Base-by-base conservation (phyloP, 2,113 vertebrate species). In the Campylorhamphus procurvoides region DNA sequence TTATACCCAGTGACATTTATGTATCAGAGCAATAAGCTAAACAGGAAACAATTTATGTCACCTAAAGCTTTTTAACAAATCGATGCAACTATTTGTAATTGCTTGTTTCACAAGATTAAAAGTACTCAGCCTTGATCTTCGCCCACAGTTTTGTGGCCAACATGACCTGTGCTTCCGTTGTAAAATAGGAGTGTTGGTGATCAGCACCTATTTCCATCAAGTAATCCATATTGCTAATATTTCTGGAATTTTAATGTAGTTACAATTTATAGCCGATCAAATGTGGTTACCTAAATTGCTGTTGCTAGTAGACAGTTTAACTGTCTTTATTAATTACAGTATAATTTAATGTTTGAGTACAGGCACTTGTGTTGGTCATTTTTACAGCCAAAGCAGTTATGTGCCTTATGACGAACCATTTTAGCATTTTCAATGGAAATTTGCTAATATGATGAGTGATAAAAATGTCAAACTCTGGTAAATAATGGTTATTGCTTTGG, bases 81-180 rank as follows among this genome's bases (percentile, higher is more conserved):
- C 99, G 98, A 99, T 99, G 99, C 98, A 98, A 99, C 98, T 99
- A 99, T 99, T 99, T 99, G 99, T 99, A 99, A 99, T 99, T 99
- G 98, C 99, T 99, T 99, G 99, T 99, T 99, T 99, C 99, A 99
- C 98, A 99, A 99, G 99, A 99, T 99, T 99, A 99, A 99, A 99
- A 99, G 99, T 98, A 98, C 98, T 99, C 98, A 98, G 98, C 98
- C 98, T 98, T 99, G 99, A 99, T 99, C 99, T 98, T 98, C 98
- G 97, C 97, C 98, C 98, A 97, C 97, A 97, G 99, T 99, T 99
- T 99, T 98, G 99, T 98, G 98, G 98, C 98, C 98, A 98, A 98
- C 98, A 93, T 99, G 99, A 99, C 99, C 99, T 75, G 94, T 88
- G 97, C 98, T 98, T 98, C 97, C 90, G 96, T 98, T 98, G 94